Percentiles rank a stretch among this genome's conserved stretches.
These are phyloP conservation scores for Scaptodrosophila latifasciaeformis DNA, from an alignment of 2,888 invertebrate species.

Conservation along the genomic window DNA sequence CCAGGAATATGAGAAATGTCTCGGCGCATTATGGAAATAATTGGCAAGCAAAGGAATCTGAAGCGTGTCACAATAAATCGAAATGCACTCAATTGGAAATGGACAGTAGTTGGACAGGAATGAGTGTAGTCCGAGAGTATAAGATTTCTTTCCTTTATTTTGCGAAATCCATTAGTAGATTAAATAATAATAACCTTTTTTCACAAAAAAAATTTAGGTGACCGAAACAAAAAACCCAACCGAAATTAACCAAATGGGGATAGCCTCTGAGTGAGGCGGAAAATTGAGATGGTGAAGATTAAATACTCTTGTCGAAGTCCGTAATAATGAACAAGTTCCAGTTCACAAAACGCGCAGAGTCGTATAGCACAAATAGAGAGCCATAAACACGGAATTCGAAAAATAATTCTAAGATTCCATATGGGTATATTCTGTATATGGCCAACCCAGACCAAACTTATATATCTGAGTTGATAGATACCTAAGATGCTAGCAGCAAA, in stretches of 20 bases:
- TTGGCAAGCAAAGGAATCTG: conserved; percentile 34
- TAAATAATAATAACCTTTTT: conserved; percentile 21
- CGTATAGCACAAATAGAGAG: no score
- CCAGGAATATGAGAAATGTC: conserved; percentile 23
- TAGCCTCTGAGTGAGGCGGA: conserved; percentile 17
- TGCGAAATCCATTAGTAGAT: conserved; percentile 58
- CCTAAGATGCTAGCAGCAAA: no score
- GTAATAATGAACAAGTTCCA: no score
- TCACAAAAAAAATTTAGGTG: conserved; percentile 24
- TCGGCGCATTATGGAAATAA: conserved; percentile 40
- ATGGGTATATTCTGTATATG: no score
- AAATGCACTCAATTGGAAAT: conserved; percentile 33
- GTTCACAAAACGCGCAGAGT: no score
- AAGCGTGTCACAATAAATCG: conserved; percentile 12
- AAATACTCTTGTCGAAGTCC: not conserved
- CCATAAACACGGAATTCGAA: no score
- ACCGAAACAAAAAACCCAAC: not conserved
- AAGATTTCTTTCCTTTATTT: no score
- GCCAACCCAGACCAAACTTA: no score
- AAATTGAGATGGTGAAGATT: conserved; percentile 7
- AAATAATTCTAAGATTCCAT: no score
- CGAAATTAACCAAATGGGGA: conserved; percentile 40
- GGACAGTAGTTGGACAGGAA: no score
- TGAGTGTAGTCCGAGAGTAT: no score
- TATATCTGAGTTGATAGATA: no score